Conservation (phyloP, 1,140 invertebrate species). For the Carposina sasakii region DNA sequence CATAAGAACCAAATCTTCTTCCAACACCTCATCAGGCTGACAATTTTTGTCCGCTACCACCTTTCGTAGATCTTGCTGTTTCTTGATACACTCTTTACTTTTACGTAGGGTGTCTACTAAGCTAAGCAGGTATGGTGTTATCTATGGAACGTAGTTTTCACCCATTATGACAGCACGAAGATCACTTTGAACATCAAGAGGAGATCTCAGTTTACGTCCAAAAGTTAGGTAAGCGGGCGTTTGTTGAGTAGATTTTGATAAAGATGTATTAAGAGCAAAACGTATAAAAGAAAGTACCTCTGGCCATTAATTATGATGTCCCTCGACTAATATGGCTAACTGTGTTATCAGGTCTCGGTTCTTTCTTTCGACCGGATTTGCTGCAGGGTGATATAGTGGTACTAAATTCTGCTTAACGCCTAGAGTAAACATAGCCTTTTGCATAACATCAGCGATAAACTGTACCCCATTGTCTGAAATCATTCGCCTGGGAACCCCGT, state of each 20-base stretch:
- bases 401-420: constrained; percentile 32
- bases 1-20: no score
- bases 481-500: constrained; percentile 10
- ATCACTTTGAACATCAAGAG: no score
- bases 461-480: constrained; percentile 13
- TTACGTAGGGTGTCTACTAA: no score
- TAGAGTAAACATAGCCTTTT: constrained; percentile 28
- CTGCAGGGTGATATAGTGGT: constrained; percentile 34
- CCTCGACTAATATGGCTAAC: background rate
- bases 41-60: no score
- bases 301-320: background rate
- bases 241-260: background rate
- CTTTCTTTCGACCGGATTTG: constrained; percentile 40
- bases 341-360: constrained; percentile 37
- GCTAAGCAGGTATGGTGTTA: no score
- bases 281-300: background rate
- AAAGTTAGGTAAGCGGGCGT: background rate
- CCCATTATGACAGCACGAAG: no score
- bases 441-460: constrained; percentile 10
- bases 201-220: no score
- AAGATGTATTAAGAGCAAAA: background rate
- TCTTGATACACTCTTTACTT: no score
- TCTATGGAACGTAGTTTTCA: no score
- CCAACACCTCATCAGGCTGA: no score
- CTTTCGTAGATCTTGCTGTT: no score